These are phyloP conservation scores for Anoplolepis gracilipes DNA, from an alignment of 1,140 invertebrate genomes.

Conservation along the genomic window DNA sequence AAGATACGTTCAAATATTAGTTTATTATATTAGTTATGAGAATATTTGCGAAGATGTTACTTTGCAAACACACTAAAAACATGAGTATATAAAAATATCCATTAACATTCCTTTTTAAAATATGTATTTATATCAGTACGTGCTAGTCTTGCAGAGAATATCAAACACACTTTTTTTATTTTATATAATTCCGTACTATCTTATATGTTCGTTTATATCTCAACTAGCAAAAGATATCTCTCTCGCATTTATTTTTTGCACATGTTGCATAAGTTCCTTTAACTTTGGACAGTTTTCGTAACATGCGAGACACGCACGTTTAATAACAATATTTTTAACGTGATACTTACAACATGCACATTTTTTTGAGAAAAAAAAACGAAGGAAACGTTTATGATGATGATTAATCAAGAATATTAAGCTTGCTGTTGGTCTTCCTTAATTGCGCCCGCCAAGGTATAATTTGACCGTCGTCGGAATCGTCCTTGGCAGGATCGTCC, in stretches of 20 bases:
- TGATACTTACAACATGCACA: not conserved
- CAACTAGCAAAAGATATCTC: slow-evolving; percentile 7
- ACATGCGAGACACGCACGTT: not conserved
- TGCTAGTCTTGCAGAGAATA: not conserved
- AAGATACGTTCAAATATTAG: not conserved
- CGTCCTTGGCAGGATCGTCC: slow-evolving; percentile 81
- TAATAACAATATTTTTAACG: not conserved
- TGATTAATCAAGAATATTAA: slow-evolving; percentile 90
- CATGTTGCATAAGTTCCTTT: not conserved
- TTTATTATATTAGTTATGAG: not conserved
- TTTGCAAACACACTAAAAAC: not conserved
- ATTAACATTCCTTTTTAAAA: not conserved
- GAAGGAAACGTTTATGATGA: not conserved
- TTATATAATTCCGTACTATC: not conserved
- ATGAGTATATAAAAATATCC: slow-evolving; percentile 13
- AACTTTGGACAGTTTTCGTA: not conserved
- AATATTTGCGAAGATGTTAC: not conserved
- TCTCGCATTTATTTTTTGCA: not conserved
- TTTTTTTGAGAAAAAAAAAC: slow-evolving; percentile 26
- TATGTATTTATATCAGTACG: not conserved
- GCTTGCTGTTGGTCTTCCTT: slow-evolving; percentile 94
- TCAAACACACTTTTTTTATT: slow-evolving; percentile 13
- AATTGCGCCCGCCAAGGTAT: slow-evolving; percentile 95
- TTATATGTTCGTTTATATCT: slow-evolving; percentile 32
- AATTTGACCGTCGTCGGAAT: slow-evolving; percentile 87